phyloP scores from a whole-genome alignment of 64 coral and sea anemone genomes.

The Dendrophyllia cribrosa region DNA sequence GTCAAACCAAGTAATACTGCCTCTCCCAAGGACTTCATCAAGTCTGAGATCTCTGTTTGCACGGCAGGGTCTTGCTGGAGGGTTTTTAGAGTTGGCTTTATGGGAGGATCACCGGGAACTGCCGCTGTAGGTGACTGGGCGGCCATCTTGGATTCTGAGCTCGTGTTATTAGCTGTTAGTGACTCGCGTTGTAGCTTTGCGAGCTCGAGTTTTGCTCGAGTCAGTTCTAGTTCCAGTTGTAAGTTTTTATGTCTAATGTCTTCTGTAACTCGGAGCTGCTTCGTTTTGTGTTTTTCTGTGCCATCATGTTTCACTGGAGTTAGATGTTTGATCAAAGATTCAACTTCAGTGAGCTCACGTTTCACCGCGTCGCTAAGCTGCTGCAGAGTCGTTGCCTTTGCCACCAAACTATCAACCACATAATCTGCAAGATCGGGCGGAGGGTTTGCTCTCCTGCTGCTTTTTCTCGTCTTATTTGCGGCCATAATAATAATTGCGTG shows the following conservation, averaged over 20 bases:
- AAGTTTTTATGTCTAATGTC: slow-evolving; percentile 48
- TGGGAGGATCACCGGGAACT: not conserved
- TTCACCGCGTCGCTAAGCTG: slow-evolving; percentile 37
- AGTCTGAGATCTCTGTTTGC: not conserved
- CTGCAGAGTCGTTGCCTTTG: not conserved
- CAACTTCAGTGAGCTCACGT: slow-evolving; percentile 33
- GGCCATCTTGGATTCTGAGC: not conserved
- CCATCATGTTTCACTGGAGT: not conserved
- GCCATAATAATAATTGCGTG: too few relatives aligned
- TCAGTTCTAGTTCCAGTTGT: slow-evolving; percentile 48
- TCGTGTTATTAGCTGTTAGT: not conserved
- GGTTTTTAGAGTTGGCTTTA: slow-evolving; percentile 2
- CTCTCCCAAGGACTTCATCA: not conserved
- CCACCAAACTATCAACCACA: not conserved
- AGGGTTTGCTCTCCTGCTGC: slow-evolving; percentile 20
- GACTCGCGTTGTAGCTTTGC: slow-evolving; percentile 5
- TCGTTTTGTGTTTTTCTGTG: not conserved
- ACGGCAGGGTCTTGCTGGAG: not conserved
- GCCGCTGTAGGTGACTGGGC: not conserved
- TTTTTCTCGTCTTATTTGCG: not conserved
- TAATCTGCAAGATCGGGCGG: slow-evolving; percentile 1
- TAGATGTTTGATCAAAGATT: slow-evolving; percentile 18
- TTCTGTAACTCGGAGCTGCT: not conserved
- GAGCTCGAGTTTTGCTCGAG: slow-evolving; percentile 28
- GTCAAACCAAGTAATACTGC: not conserved